Evolutionary conservation across 2,888 invertebrate genomes (phyloP), one percentile per base, ranked within the genome.

Genomic region (Coecobrya sp.): DNA sequence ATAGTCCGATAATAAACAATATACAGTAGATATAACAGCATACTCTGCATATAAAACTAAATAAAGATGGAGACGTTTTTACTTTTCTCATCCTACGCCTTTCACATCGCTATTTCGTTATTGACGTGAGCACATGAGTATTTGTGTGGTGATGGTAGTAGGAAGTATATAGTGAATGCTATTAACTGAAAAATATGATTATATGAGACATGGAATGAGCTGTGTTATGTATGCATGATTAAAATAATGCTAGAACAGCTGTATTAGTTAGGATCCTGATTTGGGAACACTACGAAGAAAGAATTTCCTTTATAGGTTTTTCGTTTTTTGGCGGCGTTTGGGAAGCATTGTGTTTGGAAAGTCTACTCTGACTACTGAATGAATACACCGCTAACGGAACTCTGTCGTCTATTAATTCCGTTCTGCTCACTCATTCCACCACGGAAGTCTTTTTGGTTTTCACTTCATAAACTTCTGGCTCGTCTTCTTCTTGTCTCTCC

Each of bases 211-310:
- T 16, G 27, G 59, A n/a, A n/a, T 42, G 36, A 11, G 45, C 59
- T 30, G 25, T 55, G 22, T 27, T 65, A 36, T 42, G n/a, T 25
- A 87, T 81, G 52, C 82, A 82, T 82, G 82, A 89, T 89, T 89
- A 89, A 89, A 89, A 89, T n/a, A n/a, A n/a, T 89, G 68, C 88
- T 70, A 88, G 52, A 68, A 42, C 84, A 65, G 22, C 82, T 55
- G 59, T 59, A 16, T 8, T 81, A 7, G n/a, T n/a, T 81, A 36
- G 2, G 45, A 30, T 13, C 45, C 19, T 10, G 1, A 19, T 7
- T 36, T 10, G n/a, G 42, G 30, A 30, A 42, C 22, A 10, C 19
- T 0, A 42, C 1, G 19, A 19, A 52, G 25, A 79, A 79, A 25
- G 79, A 52, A 25, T 76, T 81, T 81, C 1, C 30, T 25, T 52